Percentiles rank a stretch among this genome's conserved stretches.
Conservation (phyloP, 2,113 vertebrate genomes). For the Amblyornis subalaris region DNA sequence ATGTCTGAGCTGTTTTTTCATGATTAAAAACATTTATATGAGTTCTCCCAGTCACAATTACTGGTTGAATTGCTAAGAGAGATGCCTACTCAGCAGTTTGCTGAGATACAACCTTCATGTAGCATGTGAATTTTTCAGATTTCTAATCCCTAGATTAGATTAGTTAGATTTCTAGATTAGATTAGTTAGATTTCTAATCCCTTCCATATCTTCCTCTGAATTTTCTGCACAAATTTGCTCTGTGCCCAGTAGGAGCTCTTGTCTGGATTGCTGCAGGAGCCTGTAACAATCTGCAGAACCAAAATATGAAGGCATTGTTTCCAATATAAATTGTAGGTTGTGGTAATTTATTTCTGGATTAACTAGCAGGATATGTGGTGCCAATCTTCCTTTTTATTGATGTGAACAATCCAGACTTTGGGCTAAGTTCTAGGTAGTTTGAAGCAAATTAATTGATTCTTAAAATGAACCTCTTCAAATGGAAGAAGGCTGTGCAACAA, state of each 20-base stretch:
- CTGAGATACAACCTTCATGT: not conserved
- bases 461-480: not conserved
- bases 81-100: not conserved
- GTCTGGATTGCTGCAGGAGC: not conserved
- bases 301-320: not conserved
- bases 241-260: not conserved
- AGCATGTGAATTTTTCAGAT: not conserved
- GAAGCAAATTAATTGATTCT: not conserved
- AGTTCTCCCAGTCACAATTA: not conserved
- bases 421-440: not conserved
- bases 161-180: no score
- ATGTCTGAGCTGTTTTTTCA: not conserved
- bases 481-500: not conserved
- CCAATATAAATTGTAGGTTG: not conserved
- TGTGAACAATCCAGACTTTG: not conserved
- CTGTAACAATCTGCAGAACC: not conserved
- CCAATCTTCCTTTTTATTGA: not conserved
- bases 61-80: not conserved
- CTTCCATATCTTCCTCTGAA: not conserved
- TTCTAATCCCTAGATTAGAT: not conserved
- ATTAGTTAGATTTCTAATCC: not conserved
- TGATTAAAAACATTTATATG: not conserved
- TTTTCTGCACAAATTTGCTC: not conserved
- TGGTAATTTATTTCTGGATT: not conserved
- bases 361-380: not conserved